Base-by-base conservation (phyloP, 2,888 invertebrate species). In the Drosophila emarginata region DNA sequence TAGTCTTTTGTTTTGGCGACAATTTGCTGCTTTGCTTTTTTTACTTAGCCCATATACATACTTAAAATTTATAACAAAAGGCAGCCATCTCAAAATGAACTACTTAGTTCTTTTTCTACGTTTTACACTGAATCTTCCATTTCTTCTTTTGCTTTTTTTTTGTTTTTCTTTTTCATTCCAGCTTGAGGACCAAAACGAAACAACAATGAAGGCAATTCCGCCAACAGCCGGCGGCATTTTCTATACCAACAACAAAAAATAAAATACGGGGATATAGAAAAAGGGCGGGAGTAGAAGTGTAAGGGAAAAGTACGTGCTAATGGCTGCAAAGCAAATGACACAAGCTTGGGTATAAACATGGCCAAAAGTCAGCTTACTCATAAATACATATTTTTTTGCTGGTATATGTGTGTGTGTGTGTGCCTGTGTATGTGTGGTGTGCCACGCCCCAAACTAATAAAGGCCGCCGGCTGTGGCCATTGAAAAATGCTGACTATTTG, bases 161-260 rank as follows among this genome's bases (percentile, higher is more conserved):
- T 21, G 18, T 45, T 45, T 45, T 45, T 45, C 45, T 45, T 45
- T 45, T 45, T 21, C 45, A 21, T 45, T 21, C 23, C 61, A 50
- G 54, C 57, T 64, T 61, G 50, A 64, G 45, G 64, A 45, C 45
- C 45, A 77, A 78, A 83, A 65, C 77, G 76, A 74, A 71, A 77
- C 70, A 79, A 87, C 83, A 87, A 85, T 85, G 84, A 80, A 82
- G 84, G 85, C 85, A 85, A 85, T 85, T 85, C 77, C 74, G 69
- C 63, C 64, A 67, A 76, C 63, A 74, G 77, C 75, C 76, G 57
- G 37, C 74, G 66, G 56, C 56, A 40, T 60, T 4, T 52, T 61
- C 61, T 66, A 68, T 64, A 21, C 61, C 67, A 65, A 32, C 9
- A 32, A 32, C 32, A 32, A 32, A 45, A 11, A 45, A 1, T 21